phyloP scores from a whole-genome alignment of 2,113 vertebrate genomes.

The Ancistrus triradiatus region DNA sequence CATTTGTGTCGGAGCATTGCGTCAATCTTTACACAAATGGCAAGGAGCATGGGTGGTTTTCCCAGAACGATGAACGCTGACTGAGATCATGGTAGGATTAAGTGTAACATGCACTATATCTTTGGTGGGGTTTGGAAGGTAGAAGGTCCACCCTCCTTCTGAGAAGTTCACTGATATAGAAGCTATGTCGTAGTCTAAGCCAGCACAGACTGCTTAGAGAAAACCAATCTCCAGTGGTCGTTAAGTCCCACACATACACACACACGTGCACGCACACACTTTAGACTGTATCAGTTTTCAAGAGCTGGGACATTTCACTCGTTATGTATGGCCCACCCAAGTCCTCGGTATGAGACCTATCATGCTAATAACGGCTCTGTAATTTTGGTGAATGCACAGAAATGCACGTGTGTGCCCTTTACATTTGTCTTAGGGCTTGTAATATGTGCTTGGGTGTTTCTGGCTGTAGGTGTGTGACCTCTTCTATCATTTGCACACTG shows the following conservation, averaged over 20 bases:
- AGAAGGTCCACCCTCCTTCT: conserved; percentile 29
- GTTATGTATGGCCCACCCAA: conserved; percentile 41
- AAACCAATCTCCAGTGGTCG: conserved; percentile 9
- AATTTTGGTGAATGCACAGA: conserved; percentile 16
- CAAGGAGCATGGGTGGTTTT: conserved; percentile 40
- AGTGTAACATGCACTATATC: conserved; percentile 42
- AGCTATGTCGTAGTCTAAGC: conserved; percentile 14
- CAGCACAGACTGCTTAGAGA: conserved; percentile 9
- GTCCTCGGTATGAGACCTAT: conserved; percentile 19
- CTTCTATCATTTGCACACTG: conserved; percentile 28
- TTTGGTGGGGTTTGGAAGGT: conserved; percentile 30
- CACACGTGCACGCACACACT: conserved; percentile 19
- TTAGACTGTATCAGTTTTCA: conserved; percentile 49
- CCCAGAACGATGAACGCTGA: conserved; percentile 42
- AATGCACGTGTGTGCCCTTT: background rate
- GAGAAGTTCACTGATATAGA: conserved; percentile 10
- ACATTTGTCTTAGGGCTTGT: background rate
- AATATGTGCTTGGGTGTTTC: conserved; percentile 11
- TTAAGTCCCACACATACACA: conserved; percentile 26
- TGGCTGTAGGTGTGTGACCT: conserved; percentile 5
- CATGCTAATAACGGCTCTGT: conserved; percentile 17
- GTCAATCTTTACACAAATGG: conserved; percentile 60
- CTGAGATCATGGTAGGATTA: conserved; percentile 45
- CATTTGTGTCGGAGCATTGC: conserved; percentile 54
- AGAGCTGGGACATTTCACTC: conserved; percentile 40